Evolutionary conservation across 2,888 invertebrate species (phyloP), one percentile per base, ranked within the genome.

Genomic region (Napeogenes sylphis): DNA sequence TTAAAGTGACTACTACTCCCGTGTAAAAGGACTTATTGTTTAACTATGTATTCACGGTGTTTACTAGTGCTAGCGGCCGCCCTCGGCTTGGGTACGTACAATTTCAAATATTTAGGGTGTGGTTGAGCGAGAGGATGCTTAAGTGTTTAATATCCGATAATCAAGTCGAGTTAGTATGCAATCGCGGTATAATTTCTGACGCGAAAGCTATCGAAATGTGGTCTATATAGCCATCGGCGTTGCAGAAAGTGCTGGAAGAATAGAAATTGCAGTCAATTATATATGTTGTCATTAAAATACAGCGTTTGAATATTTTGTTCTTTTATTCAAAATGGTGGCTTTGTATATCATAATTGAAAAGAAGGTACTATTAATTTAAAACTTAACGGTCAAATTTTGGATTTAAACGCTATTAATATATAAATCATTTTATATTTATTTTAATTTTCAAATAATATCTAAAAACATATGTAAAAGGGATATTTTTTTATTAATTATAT

Each of bases 81-180:
- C 91, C 91, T 93, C 88, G 93, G 93, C 92, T 92, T 93, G 91
- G 93, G 93, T 93, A 93, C 91, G 93, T 93, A 93, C 77, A 76
- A 83, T 84, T 85, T 84, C 71, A 85, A 83, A 78, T 86, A 87
- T 87, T 85, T 85, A 84, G 81, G 84, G 85, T 77, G 85, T 81
- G 82, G 79, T 80, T 68, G 63, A 64, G 58, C 45, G 59, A 61
- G 58, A 35, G 6, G 35, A 57, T 58, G 63, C 56, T 55, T 58
- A 60, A 59, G 59, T 63, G 67, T 67, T 63, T 38, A 53, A 45
- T 59, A 57, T 51, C 58, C 55, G 42, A 65, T 64, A 65, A 58
- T 61, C 61, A 63, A 66, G 66, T 66, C 65, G 62, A 64, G 66
- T 21, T 21, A 21, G 21, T 63, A 66, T 66, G 63, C 65, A 61